These are phyloP conservation scores for Incurvaria masculella DNA, from an alignment of 2,888 invertebrate genomes.

Conservation along the genomic window DNA sequence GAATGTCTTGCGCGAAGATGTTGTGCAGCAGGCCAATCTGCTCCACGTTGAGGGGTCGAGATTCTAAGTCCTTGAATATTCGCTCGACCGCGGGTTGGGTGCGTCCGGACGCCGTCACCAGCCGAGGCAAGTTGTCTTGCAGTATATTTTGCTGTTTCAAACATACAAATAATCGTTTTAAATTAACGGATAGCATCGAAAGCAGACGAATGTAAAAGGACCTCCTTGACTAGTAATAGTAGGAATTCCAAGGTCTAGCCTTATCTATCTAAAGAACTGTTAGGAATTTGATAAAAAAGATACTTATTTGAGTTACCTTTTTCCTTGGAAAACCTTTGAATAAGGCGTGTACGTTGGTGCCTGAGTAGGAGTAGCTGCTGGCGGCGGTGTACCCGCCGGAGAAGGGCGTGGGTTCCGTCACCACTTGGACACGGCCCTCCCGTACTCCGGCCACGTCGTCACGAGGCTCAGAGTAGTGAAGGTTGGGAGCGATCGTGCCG, in stretches of 20 bases:
- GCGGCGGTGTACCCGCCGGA: slow-evolving; percentile 23
- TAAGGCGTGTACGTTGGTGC: slow-evolving; percentile 27
- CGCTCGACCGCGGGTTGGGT: slow-evolving; percentile 40
- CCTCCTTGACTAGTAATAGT: no score
- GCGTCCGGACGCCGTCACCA: slow-evolving; percentile 56
- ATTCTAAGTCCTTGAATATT: slow-evolving; percentile 29
- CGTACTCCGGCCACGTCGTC: slow-evolving; percentile 20
- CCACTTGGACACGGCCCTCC: slow-evolving; percentile 23
- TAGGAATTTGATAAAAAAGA: no score
- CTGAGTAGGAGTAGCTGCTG: slow-evolving; percentile 28
- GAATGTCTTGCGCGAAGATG: slow-evolving; percentile 41
- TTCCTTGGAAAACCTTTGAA: slow-evolving; percentile 22
- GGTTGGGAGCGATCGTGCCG: slow-evolving; percentile 26
- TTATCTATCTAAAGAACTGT: no score
- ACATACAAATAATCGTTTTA: no score
- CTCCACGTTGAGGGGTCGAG: slow-evolving; percentile 40
- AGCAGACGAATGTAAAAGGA: no score
- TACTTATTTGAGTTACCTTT: no score
- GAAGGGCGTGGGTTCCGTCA: slow-evolving; percentile 23
- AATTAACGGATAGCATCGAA: no score
- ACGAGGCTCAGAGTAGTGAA: slow-evolving; percentile 24
- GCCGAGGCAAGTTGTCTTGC: slow-evolving; percentile 36
- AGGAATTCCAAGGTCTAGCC: no score
- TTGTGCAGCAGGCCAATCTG: slow-evolving; percentile 46
- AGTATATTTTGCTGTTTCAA: no score